A percentile compares a stretch with the other conserved stretches of the same genome.
Evolutionary conservation across 2,113 vertebrate genomes (phyloP).

Genomic region (Gyps fulvus): DNA sequence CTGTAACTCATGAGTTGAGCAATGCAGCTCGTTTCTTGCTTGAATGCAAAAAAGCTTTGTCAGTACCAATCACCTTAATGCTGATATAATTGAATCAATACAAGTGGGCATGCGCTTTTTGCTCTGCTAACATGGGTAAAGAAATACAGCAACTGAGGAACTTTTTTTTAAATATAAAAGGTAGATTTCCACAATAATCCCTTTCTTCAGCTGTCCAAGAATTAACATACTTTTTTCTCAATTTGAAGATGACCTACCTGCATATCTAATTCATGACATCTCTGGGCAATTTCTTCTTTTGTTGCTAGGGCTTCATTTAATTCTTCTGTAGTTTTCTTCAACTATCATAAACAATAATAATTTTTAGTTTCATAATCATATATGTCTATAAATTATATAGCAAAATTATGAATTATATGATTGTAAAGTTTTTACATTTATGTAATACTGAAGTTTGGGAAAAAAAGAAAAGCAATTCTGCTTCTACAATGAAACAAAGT

Average conservation of each 20-base stretch:
- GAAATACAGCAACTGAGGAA: neutral
- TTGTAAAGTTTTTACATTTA: neutral
- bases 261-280: conserved; percentile 93
- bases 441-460: neutral
- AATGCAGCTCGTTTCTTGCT: neutral
- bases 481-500: neutral
- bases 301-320: conserved; percentile 86
- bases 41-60: neutral
- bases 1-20: neutral
- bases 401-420: neutral
- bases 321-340: conserved; percentile 90
- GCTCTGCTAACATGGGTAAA: neutral
- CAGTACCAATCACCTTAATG: neutral
- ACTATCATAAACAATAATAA: conserved; percentile 61
- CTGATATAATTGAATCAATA: neutral
- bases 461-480: neutral
- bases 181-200: neutral
- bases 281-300: conserved; percentile 92
- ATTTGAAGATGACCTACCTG: conserved; percentile 73
- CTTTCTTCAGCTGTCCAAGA: neutral
- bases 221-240: neutral
- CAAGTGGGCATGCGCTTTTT: neutral
- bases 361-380: neutral
- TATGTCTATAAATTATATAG: neutral
- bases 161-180: neutral